Evolutionary conservation across 1,140 invertebrate species (phyloP).

Genomic region (Nilaparvata lugens): DNA sequence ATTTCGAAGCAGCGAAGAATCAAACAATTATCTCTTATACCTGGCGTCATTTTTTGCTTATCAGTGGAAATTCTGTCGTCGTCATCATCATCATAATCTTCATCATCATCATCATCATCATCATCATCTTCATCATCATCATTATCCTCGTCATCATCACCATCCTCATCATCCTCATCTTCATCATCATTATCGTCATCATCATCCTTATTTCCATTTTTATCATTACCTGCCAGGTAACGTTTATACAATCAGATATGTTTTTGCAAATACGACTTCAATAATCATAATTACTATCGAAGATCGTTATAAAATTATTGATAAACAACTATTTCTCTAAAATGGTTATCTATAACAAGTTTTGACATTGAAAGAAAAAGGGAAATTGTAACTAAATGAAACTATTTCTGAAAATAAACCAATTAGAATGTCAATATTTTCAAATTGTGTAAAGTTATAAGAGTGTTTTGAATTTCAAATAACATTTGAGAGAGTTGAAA

Average conservation of each 20-base stretch:
- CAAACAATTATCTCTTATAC: not conserved
- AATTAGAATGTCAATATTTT: too few relatives aligned
- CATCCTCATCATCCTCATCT: constrained; percentile 40
- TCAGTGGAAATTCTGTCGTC: constrained; percentile 29
- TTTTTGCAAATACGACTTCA: too few relatives aligned
- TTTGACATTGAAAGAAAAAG: too few relatives aligned
- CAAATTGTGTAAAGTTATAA: too few relatives aligned
- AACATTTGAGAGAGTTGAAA: too few relatives aligned
- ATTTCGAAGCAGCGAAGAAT: not conserved
- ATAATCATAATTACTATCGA: too few relatives aligned
- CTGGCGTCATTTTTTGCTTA: constrained; percentile 6
- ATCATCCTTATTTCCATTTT: constrained; percentile 28
- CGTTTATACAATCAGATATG: not conserved
- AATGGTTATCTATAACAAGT: too few relatives aligned
- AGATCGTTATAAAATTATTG: too few relatives aligned
- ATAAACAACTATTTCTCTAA: too few relatives aligned
- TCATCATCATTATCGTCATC: constrained; percentile 37
- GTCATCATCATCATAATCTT: constrained; percentile 39
- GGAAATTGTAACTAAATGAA: too few relatives aligned
- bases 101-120: constrained; percentile 31
- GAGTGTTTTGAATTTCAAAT: too few relatives aligned
- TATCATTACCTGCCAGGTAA: constrained; percentile 19
- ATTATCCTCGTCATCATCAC: constrained; percentile 34
- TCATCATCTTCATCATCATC: constrained; percentile 35
- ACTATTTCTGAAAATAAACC: too few relatives aligned